phyloP scores from a whole-genome alignment of 2,888 invertebrate genomes.

The Slavum lentiscoides region DNA sequence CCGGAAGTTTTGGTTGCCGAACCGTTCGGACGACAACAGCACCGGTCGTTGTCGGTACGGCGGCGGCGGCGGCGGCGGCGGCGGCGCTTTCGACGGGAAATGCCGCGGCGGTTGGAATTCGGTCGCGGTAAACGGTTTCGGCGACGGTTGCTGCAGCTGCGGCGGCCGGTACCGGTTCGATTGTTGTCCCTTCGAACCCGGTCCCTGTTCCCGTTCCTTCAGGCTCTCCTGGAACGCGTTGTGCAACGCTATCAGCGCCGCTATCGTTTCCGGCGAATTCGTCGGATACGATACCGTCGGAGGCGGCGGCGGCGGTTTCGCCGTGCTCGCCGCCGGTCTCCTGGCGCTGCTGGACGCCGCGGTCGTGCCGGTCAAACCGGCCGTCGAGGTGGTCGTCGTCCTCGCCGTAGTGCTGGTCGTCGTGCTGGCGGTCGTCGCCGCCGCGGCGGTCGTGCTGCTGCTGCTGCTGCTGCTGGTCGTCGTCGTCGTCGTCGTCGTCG shows the following conservation, averaged over 20 bases:
- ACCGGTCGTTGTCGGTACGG: constrained; percentile 39
- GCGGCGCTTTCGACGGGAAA: constrained; percentile 52
- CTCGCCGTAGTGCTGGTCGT: background rate
- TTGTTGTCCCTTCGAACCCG: constrained; percentile 10
- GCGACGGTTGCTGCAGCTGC: constrained; percentile 46
- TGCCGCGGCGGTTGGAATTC: constrained; percentile 54
- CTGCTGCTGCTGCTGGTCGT: constrained; percentile 52
- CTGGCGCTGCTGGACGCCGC: constrained; percentile 57
- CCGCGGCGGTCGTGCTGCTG: background rate
- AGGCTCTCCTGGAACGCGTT: constrained; percentile 57
- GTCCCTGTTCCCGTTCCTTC: constrained; percentile 55
- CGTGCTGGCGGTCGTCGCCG: constrained; percentile 30
- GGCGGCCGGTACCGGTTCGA: constrained; percentile 53
- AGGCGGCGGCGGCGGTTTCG: constrained; percentile 54
- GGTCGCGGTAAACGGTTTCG: constrained; percentile 42
- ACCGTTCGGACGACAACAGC: constrained; percentile 53
- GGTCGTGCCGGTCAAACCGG: constrained; percentile 57
- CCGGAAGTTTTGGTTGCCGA: constrained; percentile 54
- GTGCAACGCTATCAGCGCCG: constrained; percentile 57
- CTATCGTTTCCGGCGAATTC: constrained; percentile 57
- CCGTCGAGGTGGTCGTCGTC: background rate
- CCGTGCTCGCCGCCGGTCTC: constrained; percentile 8
- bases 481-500: constrained; percentile 54
- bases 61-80: constrained; percentile 51
- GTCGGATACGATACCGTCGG: constrained; percentile 55